These are phyloP conservation scores for Drosophila sproati DNA, from an alignment of 1,140 invertebrate genomes.

Conservation along the genomic window DNA sequence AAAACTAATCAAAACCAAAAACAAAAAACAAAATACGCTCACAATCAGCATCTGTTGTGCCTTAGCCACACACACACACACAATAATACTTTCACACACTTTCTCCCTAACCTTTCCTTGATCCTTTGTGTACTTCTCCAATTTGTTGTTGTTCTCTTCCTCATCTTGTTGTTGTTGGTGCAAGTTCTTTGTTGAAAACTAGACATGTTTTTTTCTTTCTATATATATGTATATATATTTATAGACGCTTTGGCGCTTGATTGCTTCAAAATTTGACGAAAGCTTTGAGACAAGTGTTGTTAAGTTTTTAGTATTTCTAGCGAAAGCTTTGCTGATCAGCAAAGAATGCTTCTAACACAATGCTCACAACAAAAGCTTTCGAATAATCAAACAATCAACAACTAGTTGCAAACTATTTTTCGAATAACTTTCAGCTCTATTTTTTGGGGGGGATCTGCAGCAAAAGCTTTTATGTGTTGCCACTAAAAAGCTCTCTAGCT, in stretches of 20 bases:
- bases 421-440: conserved; percentile 5
- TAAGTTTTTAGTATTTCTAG: conserved; percentile 1
- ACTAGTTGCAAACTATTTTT: not conserved
- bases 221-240: conserved; percentile 54
- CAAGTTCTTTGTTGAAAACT: conserved; percentile 64
- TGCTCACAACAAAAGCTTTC: conserved; percentile 10
- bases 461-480: conserved; percentile 32
- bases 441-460: conserved; percentile 19
- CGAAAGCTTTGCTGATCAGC: conserved; percentile 25
- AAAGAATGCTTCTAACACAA: conserved; percentile 6
- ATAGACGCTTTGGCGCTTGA: conserved; percentile 55
- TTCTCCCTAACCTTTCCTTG: conserved; percentile 48
- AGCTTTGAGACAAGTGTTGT: not conserved
- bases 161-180: conserved; percentile 51
- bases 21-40: conserved; percentile 60
- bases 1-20: conserved; percentile 28
- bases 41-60: conserved; percentile 48
- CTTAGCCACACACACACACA: conserved; percentile 10
- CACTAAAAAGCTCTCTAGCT: conserved; percentile 15
- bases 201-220: conserved; percentile 68
- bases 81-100: conserved; percentile 15
- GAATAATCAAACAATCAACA: not conserved
- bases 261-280: conserved; percentile 2
- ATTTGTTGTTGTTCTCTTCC: conserved; percentile 8
- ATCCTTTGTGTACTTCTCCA: conserved; percentile 6